Evolutionary conservation across 2,888 invertebrate species (phyloP), one percentile per base, ranked within the genome.

Genomic region (Polia nebulosa): DNA sequence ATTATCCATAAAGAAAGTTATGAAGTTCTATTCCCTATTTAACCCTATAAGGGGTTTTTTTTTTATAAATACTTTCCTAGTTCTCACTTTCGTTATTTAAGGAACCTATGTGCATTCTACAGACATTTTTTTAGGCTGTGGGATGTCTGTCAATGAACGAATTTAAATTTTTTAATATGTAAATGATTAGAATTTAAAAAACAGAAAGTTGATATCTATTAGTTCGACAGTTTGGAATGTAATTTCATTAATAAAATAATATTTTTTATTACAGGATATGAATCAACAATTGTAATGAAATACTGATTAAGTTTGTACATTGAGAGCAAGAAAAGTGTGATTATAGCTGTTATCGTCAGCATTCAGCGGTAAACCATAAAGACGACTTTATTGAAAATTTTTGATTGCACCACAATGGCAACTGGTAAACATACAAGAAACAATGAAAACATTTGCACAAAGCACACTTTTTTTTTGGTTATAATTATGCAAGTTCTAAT

Each of bases 341-440:
- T 82, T 82, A 84, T 82, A 83, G 81, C 61, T 84, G 89, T 93
- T 93, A 93, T 94, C 92, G 84, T 86, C 87, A 87, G 84, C 87
- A 83, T 87, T 85, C 88, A 88, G 76, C 61, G 53, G 87, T 89
- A 91, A 91, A 89, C 92, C 92, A 91, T 92, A 94, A 91, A 90
- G 86, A 88, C 91, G 86, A 90, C 89, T 93, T 93, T 94, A 95
- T 95, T 95, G 94, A 92, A 94, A 94, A 93, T 90, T 91, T 85
- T 92, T 92, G 92, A 94, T 95, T 95, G 89, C 93, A 92, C 92
- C 94, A 95, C 94, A 94, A 94, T 93, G 91, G 91, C 87, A 84
- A 88, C 71, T 83, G 86, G 90, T 88, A 92, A 91, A 92, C 91
- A 91, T 80, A 87, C 87, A 87, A 89, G 85, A 88, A 92, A 92